phyloP scores from a whole-genome alignment of 2,888 invertebrate species.

The Acleris laterana region DNA sequence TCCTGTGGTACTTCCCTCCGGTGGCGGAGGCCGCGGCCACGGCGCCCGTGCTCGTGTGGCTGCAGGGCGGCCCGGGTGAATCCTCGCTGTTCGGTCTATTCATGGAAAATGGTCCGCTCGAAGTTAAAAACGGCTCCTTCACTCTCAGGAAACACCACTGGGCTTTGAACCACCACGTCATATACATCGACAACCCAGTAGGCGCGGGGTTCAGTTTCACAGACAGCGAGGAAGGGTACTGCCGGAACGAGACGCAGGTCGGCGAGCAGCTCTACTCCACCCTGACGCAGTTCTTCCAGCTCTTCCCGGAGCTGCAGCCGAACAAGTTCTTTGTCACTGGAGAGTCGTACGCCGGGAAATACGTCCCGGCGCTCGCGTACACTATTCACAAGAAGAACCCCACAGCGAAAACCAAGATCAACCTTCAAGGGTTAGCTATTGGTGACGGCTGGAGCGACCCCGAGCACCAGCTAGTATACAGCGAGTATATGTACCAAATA shows the following conservation, averaged over 20 bases:
- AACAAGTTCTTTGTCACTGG: constrained; percentile 94
- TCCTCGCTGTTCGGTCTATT: constrained; percentile 92
- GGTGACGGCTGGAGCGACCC: constrained; percentile 39
- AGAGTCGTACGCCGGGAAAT: constrained; percentile 94
- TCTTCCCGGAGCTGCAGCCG: constrained; percentile 90
- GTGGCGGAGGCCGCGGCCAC: constrained; percentile 75
- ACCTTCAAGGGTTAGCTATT: constrained; percentile 64
- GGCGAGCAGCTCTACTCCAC: constrained; percentile 91
- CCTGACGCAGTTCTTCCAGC: constrained; percentile 91
- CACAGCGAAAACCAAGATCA: constrained; percentile 86
- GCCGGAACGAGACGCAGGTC: constrained; percentile 90
- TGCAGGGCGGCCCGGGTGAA: constrained; percentile 94
- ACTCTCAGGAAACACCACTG: constrained; percentile 89
- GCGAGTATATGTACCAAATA: constrained; percentile 36
- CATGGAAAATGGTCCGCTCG: constrained; percentile 91
- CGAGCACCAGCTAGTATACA: constrained; percentile 35
- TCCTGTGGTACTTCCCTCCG: constrained; percentile 96
- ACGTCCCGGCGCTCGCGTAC: constrained; percentile 90
- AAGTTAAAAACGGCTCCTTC: constrained; percentile 67
- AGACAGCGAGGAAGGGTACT: constrained; percentile 89
- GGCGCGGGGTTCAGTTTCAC: constrained; percentile 97
- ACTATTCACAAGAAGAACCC: constrained; percentile 88
- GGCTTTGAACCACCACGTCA: constrained; percentile 90
- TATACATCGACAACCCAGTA: constrained; percentile 97
- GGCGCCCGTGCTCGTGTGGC: constrained; percentile 91